Evolutionary conservation across 2,888 invertebrate species (phyloP).

Genomic region (Syrista parreyssii): DNA sequence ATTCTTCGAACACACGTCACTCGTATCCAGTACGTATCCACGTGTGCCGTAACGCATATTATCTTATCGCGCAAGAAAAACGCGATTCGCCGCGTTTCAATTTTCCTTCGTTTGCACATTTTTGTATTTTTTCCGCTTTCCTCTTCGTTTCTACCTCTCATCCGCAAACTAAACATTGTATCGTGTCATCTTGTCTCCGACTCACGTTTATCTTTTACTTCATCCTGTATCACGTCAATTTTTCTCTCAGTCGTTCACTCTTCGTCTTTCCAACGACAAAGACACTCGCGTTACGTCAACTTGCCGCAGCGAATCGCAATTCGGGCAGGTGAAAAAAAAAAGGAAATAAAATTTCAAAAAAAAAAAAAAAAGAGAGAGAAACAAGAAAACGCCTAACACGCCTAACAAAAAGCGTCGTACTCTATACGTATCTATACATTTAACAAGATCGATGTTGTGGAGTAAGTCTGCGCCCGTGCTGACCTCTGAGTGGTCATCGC

Average conservation of each 20-base stretch:
- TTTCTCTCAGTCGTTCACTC: neutral
- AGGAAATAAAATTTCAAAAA: neutral
- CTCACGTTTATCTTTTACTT: neutral
- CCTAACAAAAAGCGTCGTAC: neutral
- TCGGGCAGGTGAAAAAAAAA: neutral
- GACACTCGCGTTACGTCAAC: neutral
- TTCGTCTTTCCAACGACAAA: neutral
- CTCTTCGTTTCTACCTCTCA: neutral
- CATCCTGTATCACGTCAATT: neutral
- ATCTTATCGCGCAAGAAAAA: neutral
- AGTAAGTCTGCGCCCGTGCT: neutral
- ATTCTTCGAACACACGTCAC: neutral
- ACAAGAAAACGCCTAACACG: neutral
- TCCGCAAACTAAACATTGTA: neutral
- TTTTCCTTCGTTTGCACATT: neutral
- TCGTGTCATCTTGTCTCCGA: neutral
- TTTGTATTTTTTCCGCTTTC: neutral
- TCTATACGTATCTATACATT: constrained; percentile 6
- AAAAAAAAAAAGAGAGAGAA: no score
- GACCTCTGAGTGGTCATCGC: neutral
- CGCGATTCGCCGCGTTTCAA: neutral
- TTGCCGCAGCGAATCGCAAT: neutral
- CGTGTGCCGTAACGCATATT: neutral
- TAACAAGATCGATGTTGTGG: constrained; percentile 5
- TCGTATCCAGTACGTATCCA: neutral